Conservation (phyloP, 2,113 vertebrate genomes). For the Lampris incognitus region DNA sequence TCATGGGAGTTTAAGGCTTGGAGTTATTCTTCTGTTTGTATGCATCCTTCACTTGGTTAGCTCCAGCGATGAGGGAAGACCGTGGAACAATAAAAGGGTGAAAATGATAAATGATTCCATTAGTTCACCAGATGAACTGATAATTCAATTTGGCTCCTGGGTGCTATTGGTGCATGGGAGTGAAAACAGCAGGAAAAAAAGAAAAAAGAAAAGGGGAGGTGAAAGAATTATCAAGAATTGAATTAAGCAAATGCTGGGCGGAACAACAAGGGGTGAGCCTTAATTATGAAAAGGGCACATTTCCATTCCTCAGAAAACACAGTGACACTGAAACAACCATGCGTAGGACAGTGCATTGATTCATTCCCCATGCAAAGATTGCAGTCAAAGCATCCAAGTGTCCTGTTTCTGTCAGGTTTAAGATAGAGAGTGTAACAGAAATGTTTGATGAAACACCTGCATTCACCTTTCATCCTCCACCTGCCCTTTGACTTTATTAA, state of each 20-base stretch:
- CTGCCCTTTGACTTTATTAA: conserved; percentile 79
- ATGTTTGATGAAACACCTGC: conserved; percentile 48
- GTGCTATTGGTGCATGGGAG: conserved; percentile 55
- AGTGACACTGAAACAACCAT: conserved; percentile 20
- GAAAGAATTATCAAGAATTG: conserved; percentile 19
- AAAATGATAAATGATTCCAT: conserved; percentile 70
- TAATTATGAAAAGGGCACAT: conserved; percentile 36
- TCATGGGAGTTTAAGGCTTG: conserved; percentile 7
- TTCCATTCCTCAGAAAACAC: background rate
- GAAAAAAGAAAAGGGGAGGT: conserved; percentile 25
- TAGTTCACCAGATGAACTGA: conserved; percentile 68
- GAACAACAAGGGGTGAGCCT: conserved; percentile 21
- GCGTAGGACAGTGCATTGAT: background rate
- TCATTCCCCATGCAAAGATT: conserved; percentile 3
- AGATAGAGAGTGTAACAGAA: conserved; percentile 31
- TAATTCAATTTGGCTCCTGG: conserved; percentile 60
- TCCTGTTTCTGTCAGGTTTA: conserved; percentile 16
- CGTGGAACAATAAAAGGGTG: conserved; percentile 54
- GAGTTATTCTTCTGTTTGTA: background rate
- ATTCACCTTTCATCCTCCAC: conserved; percentile 47
- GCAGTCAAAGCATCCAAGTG: conserved; percentile 24
- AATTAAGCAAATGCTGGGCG: conserved; percentile 31
- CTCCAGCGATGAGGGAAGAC: conserved; percentile 26
- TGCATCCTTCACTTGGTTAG: conserved; percentile 36
- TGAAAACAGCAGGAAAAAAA: conserved; percentile 42